phyloP scores from a whole-genome alignment of 2,113 vertebrate species.

The Orthonyx spaldingii region DNA sequence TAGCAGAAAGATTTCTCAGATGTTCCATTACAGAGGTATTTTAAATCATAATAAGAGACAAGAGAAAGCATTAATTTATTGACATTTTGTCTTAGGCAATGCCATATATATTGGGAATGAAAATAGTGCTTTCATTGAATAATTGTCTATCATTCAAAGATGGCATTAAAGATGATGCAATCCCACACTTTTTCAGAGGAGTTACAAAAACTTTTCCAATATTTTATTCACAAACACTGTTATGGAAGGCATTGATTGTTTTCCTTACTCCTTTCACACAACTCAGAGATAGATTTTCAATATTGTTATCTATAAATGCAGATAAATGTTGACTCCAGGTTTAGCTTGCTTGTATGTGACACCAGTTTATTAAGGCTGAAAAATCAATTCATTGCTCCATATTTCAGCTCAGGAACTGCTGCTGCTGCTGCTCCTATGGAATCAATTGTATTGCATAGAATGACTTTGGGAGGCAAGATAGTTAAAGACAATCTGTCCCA shows the following conservation, averaged over 20 bases:
- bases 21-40: neutral
- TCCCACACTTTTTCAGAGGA: neutral
- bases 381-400: neutral
- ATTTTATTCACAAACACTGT: neutral
- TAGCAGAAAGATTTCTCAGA: neutral
- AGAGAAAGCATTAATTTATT: neutral
- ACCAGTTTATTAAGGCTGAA: neutral
- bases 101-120: neutral
- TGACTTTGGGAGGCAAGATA: neutral
- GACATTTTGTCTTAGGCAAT: neutral
- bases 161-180: neutral
- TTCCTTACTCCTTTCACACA: neutral
- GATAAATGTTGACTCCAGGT: neutral
- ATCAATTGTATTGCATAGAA: neutral
- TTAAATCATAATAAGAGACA: neutral
- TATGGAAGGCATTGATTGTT: neutral
- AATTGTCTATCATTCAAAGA: neutral
- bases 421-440: neutral
- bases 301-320: neutral
- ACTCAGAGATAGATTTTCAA: neutral
- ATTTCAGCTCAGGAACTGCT: neutral
- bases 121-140: neutral
- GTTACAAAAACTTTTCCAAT: neutral
- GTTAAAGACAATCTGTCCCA: neutral
- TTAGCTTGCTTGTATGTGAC: neutral